Conservation (phyloP, 2,888 invertebrate species). For the Lycocerus yunnanus region DNA sequence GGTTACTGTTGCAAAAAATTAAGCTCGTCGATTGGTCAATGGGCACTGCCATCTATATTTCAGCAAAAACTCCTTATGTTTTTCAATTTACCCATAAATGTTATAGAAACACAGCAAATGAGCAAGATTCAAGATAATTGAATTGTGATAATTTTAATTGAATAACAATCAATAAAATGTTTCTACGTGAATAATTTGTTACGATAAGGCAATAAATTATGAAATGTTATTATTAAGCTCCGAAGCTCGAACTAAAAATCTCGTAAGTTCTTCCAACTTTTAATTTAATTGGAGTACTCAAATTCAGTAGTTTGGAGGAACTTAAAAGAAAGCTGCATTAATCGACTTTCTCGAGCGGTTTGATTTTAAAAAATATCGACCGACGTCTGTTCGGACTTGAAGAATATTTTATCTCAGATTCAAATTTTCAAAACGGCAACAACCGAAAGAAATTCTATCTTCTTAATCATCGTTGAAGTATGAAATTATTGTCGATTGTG, state of each 20-base stretch:
- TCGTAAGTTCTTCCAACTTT: not conserved
- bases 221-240: not conserved
- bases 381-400: not conserved
- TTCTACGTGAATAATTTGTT: not conserved
- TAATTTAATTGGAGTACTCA: not conserved
- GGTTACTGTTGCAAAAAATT: not conserved
- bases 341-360: not conserved
- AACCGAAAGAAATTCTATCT: not conserved
- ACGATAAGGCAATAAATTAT: not conserved
- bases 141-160: not conserved
- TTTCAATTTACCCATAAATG: not conserved
- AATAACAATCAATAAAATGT: not conserved
- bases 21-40: not conserved
- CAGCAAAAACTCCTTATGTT: not conserved
- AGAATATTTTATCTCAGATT: not conserved
- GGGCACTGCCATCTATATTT: not conserved
- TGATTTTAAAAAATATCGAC: not conserved
- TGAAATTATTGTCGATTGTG: not conserved
- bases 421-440: not conserved
- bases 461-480: not conserved
- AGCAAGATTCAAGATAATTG: not conserved
- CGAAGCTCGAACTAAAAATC: not conserved
- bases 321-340: not conserved
- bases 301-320: not conserved
- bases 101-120: not conserved